These are phyloP conservation scores for Clarias laeviceps DNA, from an alignment of 2,797 vertebrate genomes.

Conservation along the genomic window DNA sequence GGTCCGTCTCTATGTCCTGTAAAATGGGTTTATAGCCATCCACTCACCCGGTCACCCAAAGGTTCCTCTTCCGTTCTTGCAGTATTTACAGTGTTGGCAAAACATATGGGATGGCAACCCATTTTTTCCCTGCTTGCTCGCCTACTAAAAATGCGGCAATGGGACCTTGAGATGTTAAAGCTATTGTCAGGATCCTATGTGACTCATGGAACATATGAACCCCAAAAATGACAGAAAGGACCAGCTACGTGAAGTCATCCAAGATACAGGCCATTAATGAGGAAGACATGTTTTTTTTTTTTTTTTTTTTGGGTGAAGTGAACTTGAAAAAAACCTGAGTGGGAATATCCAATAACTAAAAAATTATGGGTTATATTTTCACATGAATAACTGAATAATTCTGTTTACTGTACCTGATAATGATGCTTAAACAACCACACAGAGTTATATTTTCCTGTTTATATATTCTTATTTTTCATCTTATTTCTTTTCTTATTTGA, in stretches of 20 bases:
- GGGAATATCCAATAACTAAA: conserved; percentile 57
- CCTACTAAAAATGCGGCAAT: conserved; percentile 60
- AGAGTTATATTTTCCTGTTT: not conserved
- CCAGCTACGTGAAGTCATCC: conserved; percentile 64
- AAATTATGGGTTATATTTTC: conserved; percentile 50
- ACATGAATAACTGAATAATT: conserved; percentile 32
- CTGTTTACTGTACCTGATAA: not conserved
- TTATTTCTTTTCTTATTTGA: not conserved
- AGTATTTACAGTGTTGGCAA: conserved; percentile 71
- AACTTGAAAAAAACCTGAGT: conserved; percentile 42
- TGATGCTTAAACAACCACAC: conserved; percentile 15
- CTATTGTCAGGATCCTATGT: conserved; percentile 61
- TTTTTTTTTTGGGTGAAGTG: conserved; percentile 35
- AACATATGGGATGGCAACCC: conserved; percentile 66
- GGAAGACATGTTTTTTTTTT: conserved; percentile 62
- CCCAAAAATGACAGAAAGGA: conserved; percentile 60
- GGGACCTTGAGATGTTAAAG: conserved; percentile 57
- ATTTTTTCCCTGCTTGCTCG: conserved; percentile 44
- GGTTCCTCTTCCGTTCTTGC: conserved; percentile 71
- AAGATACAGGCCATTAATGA: conserved; percentile 64
- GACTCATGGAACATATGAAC: conserved; percentile 73
- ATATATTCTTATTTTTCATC: not conserved
- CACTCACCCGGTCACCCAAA: conserved; percentile 67
- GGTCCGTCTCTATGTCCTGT: conserved; percentile 65
- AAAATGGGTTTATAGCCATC: conserved; percentile 72